These are phyloP conservation scores for Caenorhabditis brenneri DNA, from an alignment of 1,140 invertebrate genomes.

Conservation along the genomic window DNA sequence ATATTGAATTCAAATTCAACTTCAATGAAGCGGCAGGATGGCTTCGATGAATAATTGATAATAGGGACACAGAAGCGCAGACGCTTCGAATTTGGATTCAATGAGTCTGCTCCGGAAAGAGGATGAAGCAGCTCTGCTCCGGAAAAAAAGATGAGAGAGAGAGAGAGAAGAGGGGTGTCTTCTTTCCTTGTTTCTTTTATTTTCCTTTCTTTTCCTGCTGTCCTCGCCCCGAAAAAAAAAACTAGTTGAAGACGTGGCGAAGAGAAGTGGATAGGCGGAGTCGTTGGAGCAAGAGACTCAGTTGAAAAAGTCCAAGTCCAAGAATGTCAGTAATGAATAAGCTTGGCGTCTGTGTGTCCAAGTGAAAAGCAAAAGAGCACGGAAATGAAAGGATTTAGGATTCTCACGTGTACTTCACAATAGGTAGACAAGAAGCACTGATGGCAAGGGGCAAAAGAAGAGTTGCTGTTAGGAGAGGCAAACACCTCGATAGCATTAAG, in stretches of 20 bases:
- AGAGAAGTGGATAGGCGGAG: slow-evolving; percentile 7
- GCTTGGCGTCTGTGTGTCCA: background rate
- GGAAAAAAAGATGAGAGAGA: background rate
- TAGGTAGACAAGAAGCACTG: too few relatives aligned
- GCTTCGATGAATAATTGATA: slow-evolving; percentile 32
- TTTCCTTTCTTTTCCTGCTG: background rate
- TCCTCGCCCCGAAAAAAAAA: background rate
- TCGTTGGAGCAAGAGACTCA: background rate
- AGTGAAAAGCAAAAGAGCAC: background rate
- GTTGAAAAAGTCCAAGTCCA: background rate
- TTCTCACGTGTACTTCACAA: background rate
- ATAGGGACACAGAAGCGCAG: background rate
- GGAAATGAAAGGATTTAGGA: background rate
- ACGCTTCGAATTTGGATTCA: background rate
- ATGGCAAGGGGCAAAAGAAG: background rate
- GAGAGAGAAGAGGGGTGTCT: background rate
- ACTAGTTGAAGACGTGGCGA: background rate
- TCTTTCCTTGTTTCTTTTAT: slow-evolving; percentile 33
- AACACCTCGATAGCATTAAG: background rate
- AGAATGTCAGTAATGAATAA: slow-evolving; percentile 22
- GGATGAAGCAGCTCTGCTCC: background rate
- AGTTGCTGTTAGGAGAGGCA: too few relatives aligned
- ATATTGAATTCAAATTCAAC: background rate
- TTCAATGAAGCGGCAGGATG: slow-evolving; percentile 26
- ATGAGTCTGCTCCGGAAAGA: background rate